Base-by-base conservation (phyloP, 2,113 vertebrate genomes). In the Amazona guildingii region DNA sequence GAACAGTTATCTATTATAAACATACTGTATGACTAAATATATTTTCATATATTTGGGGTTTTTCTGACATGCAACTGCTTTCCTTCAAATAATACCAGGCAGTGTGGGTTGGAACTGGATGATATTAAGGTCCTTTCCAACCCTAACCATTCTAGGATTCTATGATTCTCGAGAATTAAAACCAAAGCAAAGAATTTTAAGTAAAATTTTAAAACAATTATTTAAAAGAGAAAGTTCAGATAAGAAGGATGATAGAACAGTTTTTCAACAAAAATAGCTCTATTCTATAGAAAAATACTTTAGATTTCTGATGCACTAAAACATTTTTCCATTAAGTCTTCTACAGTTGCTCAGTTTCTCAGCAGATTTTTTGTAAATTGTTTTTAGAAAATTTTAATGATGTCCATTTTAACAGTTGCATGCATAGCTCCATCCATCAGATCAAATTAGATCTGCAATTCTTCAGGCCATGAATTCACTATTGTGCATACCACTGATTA, bases 221-320 rank as follows among this genome's bases (percentile, higher is more conserved):
- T 92, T 95, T 64, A 69, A 91, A 33, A 82, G 35, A 85, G 46
- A 89, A 91, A 79, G n/a, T 88, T 93, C 72, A 86, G 46, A 9
- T 67, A 44, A 80, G 67, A 69, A 88, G 73, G 21, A 80, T 69
- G 72, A 57, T 55, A 51, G 25, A 88, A 62, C 13, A 69, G 44
- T 66, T 82, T 94, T 92, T 86, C 52, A 74, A 54, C 41, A 77
- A 80, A 93, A 90, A 88, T 85, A 87, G 28, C 37, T 90, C 49
- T 74, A 12, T 46, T 92, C 73, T 81, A 33, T 52, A 62, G 88
- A 59, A 90, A 90, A 90, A 79, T 28, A 73, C 37, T 64, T 92
- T 66, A 29, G 20, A 57, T 72, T 88, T 88, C 62, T 77, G 25
- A 90, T 37, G 8, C 43, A 55, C 31, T 81, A 81, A 92, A 63